These are phyloP conservation scores for Pyrocephalus nanus DNA, from an alignment of 2,797 vertebrate species.

Conservation along the genomic window DNA sequence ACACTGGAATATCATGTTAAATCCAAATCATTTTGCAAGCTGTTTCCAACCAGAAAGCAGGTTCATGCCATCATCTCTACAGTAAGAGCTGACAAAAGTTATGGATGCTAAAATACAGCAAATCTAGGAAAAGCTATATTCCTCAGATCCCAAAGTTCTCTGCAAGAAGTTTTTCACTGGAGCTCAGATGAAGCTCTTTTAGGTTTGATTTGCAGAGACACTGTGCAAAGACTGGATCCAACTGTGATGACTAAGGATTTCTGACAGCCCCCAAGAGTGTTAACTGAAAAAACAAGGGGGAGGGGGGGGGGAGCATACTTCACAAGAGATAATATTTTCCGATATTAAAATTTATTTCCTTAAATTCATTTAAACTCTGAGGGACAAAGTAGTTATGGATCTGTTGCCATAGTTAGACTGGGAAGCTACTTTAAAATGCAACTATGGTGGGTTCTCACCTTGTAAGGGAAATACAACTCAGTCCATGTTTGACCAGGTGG, in stretches of 20 bases:
- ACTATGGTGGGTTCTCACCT: fast-evolving
- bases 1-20: not conserved
- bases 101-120: not conserved
- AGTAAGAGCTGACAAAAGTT: not conserved
- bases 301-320: no score
- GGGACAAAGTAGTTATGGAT: not conserved
- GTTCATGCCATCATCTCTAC: not conserved
- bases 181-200: not conserved
- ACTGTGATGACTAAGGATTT: not conserved
- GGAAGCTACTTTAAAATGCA: not conserved
- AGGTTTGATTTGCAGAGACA: not conserved
- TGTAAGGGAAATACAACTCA: not conserved
- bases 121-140: not conserved
- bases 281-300: not conserved
- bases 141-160: not conserved
- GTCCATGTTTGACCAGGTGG: not conserved
- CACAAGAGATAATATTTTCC: not conserved
- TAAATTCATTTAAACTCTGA: not conserved
- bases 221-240: not conserved
- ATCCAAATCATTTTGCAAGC: not conserved
- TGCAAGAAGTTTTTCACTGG: not conserved
- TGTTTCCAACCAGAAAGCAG: not conserved
- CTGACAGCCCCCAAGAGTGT: not conserved
- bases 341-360: not conserved
- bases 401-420: not conserved